These are phyloP conservation scores for Eptesicus fuscus DNA, from an alignment of 2,113 vertebrate species.

Conservation along the genomic window DNA sequence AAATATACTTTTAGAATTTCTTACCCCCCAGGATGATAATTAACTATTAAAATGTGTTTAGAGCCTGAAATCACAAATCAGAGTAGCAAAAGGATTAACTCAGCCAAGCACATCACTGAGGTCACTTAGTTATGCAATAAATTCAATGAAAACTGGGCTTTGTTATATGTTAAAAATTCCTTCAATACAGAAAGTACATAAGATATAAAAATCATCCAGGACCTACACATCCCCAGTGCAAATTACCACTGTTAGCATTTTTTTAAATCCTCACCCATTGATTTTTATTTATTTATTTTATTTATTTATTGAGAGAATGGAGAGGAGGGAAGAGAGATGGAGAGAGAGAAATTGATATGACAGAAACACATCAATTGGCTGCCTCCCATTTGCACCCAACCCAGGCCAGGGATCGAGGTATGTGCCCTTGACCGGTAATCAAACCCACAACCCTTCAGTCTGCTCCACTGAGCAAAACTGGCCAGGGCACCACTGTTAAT, in stretches of 20 bases:
- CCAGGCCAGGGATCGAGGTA: too few relatives aligned
- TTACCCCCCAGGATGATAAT: constrained; percentile 1
- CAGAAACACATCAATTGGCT: too few relatives aligned
- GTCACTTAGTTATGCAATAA: not conserved
- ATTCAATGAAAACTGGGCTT: not conserved
- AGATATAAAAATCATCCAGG: not conserved
- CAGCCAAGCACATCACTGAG: not conserved
- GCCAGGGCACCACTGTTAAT: not conserved
- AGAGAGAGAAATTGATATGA: too few relatives aligned
- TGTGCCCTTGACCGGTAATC: too few relatives aligned
- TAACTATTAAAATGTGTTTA: not conserved
- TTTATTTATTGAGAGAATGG: too few relatives aligned
- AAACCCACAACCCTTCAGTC: too few relatives aligned
- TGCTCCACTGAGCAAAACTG: too few relatives aligned
- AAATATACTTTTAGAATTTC: constrained; percentile 16
- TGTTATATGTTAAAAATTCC: not conserved
- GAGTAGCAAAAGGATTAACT: not conserved
- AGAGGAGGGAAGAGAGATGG: too few relatives aligned
- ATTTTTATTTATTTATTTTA: too few relatives aligned
- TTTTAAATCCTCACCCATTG: too few relatives aligned
- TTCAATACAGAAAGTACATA: not conserved
- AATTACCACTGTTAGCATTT: not conserved
- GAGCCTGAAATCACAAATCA: not conserved
- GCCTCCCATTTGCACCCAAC: too few relatives aligned
- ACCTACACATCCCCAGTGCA: not conserved